Base-by-base conservation (phyloP, 2,888 invertebrate genomes). In the Agrochola macilenta region DNA sequence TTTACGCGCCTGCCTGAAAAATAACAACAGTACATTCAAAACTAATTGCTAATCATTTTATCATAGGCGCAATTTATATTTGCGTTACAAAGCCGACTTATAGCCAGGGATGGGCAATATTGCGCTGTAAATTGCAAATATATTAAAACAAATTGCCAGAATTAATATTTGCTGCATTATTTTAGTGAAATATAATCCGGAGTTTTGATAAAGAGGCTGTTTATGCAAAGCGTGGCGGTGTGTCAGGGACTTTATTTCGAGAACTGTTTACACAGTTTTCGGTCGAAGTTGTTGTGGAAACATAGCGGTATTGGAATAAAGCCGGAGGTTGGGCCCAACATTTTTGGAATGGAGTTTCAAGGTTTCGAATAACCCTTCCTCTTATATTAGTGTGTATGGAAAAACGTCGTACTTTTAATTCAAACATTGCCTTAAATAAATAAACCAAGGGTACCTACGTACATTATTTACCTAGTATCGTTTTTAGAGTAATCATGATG, bases 101-200 rank as follows among this genome's bases (percentile, higher is more conserved):
- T 64, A 81, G 76, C 77, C 74, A 65, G 76, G 83, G 71, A 74
- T 79, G 81, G 81, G 68, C 77, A 82, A 82, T 84, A 84, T 87
- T 84, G 83, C 76, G 70, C 66, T 82, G 85, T 85, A 86, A 91
- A 91, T 87, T 89, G 87, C 88, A 89, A 90, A 90, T 90, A 88
- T 89, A 91, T 91, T 91, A 87, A 90, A 90, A 91, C 82, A 79
- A 88, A 91, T 91, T 85, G 88, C 86, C 72, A 69, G 87, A 90
- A 91, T 90, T 90, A 87, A 90, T 91, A 90, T 89, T 89, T 87
- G 89, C 74, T 85, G 89, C 81, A 76, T 84, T 76, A 82, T 84
- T 86, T 74, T 72, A 78, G 70, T 78, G 82, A 86, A 83, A 88
- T 87, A 84, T 87, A 82, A 83, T 82, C 84, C 86, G 78, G 72